Conservation (phyloP, 2,888 invertebrate genomes). For the Parnassius orleans region DNA sequence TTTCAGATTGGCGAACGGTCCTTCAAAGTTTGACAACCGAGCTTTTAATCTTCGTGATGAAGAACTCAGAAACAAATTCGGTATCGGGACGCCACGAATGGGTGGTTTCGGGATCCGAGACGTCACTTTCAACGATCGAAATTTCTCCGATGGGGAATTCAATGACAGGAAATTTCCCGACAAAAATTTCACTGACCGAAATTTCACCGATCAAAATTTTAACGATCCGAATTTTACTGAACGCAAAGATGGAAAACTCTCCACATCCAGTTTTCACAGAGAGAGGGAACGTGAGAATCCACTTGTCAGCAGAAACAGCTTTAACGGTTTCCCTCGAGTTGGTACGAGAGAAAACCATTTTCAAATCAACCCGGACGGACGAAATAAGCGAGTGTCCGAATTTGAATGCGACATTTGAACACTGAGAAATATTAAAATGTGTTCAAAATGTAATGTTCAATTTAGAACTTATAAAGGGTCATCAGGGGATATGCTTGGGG, state of each 20-base stretch:
- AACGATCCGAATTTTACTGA: slow-evolving; percentile 53
- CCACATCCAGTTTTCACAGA: slow-evolving; percentile 74
- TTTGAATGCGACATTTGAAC: slow-evolving; percentile 82
- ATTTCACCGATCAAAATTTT: slow-evolving; percentile 56
- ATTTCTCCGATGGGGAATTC: slow-evolving; percentile 69
- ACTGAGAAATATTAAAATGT: not conserved
- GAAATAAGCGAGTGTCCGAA: slow-evolving; percentile 81
- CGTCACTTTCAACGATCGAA: slow-evolving; percentile 67
- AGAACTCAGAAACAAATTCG: slow-evolving; percentile 68
- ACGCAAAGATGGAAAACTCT: slow-evolving; percentile 70
- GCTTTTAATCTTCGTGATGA: slow-evolving; percentile 70
- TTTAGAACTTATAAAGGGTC: not conserved
- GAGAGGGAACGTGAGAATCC: slow-evolving; percentile 69
- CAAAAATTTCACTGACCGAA: slow-evolving; percentile 59
- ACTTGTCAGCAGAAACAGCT: slow-evolving; percentile 74
- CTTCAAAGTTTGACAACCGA: slow-evolving; percentile 67
- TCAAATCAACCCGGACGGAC: slow-evolving; percentile 70
- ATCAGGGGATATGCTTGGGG: slow-evolving; percentile 5
- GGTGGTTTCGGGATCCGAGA: slow-evolving; percentile 76
- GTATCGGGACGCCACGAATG: slow-evolving; percentile 71
- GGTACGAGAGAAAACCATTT: slow-evolving; percentile 68
- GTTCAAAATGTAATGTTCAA: slow-evolving; percentile 10
- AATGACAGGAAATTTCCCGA: slow-evolving; percentile 65
- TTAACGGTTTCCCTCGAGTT: slow-evolving; percentile 72
- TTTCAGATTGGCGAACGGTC: slow-evolving; percentile 60